Evolutionary conservation across 1,140 invertebrate genomes (phyloP).

Genomic region (Tetragonula clypearis): DNA sequence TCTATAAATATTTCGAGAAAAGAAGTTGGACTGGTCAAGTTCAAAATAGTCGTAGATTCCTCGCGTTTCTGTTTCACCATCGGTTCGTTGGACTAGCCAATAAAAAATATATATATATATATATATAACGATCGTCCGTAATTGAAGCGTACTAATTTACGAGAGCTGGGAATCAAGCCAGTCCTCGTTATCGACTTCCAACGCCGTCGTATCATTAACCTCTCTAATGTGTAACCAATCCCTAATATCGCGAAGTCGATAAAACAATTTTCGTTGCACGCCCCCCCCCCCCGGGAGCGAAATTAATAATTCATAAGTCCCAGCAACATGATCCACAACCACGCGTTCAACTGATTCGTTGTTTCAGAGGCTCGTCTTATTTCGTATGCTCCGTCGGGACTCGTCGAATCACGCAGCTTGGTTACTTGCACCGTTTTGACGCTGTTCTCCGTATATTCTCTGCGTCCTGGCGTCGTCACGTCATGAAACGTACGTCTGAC

Average conservation of each 20-base stretch:
- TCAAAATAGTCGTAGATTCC: background rate
- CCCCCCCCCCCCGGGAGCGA: background rate
- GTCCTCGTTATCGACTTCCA: background rate
- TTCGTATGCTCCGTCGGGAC: background rate
- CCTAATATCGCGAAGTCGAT: background rate
- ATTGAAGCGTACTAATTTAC: background rate
- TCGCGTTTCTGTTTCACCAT: background rate
- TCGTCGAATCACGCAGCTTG: background rate
- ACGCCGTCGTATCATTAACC: background rate
- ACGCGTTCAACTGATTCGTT: constrained; percentile 43
- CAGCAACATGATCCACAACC: constrained; percentile 27
- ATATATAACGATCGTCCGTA: background rate
- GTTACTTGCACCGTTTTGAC: constrained; percentile 17
- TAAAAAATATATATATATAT: background rate
- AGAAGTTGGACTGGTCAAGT: too few species aligned
- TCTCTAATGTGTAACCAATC: background rate
- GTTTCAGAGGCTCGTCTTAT: constrained; percentile 22
- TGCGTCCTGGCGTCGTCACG: background rate
- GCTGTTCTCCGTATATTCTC: constrained; percentile 6
- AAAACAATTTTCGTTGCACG: constrained; percentile 38
- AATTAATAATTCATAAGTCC: constrained; percentile 47
- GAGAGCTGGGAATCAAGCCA: background rate
- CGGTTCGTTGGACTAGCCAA: background rate
- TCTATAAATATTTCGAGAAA: too few species aligned
- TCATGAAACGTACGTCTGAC: too few species aligned